Evolutionary conservation across 2,797 vertebrate species (phyloP), one percentile per base, ranked within the genome.

Genomic region (Hoplostethus atlanticus): DNA sequence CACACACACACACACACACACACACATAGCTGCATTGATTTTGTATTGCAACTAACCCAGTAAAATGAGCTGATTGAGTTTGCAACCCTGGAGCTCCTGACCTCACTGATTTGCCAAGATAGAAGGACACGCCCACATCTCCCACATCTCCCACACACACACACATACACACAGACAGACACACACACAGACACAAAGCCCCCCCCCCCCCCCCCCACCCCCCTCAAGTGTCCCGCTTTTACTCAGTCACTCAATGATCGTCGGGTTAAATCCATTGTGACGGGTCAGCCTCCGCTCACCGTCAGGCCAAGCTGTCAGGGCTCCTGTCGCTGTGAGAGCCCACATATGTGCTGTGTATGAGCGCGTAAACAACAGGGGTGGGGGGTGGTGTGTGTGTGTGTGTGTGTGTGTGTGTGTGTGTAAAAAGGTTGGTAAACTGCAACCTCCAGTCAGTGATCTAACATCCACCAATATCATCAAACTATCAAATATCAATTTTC

Each of bases 261-360:
- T 71, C 50, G 63, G 81, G 76, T 86, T 90, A 86, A 90, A 89
- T 89, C 87, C 76, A 64, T 34, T 68, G 60, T 74, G 84, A 81
- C 59, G 36, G 84, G 83, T 87, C 82, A 74, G 77, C 34, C 69
- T 81, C 77, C 34, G 83, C 86, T 85, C 78, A 40, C 73, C 77
- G 90, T 81, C 77, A 68, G 76, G 69, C 77, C 79, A 76, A 84
- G 85, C 91, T 89, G 88, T 79, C 46, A 36, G n/a, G 61, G 58
- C 25, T 30, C 42, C 76, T 50, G 71, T 73, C 79, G 48, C 73
- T 70, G 77, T 71, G 80, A 72, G 73, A 82, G 64, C 59, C 13
- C 64, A 86, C 85, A 82, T 79, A 84, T 44, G 36, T 17, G n/a
- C 25, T 13, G 25, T 21, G 25, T 55, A 6, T 34, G 16, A 13